Evolutionary conservation across 2,888 invertebrate species (phyloP), one percentile per base, ranked within the genome.

Genomic region (Xanthorhoe designata): DNA sequence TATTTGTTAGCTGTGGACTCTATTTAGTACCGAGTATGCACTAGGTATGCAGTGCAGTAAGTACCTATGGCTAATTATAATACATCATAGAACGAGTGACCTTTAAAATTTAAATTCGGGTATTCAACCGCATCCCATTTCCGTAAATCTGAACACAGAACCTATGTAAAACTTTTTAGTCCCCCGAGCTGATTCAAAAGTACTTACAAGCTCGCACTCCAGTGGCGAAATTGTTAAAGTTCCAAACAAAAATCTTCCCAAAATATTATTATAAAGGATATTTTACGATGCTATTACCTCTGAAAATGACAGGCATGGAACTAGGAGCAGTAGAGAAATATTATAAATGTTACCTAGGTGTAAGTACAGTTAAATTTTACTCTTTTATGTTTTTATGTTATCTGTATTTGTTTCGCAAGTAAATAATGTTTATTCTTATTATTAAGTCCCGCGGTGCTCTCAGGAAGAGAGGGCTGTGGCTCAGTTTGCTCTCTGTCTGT

Each of bases 261-360:
- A 83, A 79, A 82, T 80, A 80, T 80, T 80, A 79, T 82, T 76
- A 78, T 73, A 75, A 77, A 49, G 77, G 77, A 81, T 81, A 83
- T 78, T 84, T 83, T 81, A 82, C 75, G 78, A 77, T 71, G 77
- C 79, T 70, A 78, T 82, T 82, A 81, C 82, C 79, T 78, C 53
- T 60, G 55, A 24, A 60, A 49, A 47, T 15, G 4, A 53, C 60
- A 64, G 67, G 38, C 0, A 10, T 29, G 52, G 10, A 52, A 13
- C 55, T 7, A 59, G 57, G 47, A 47, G 24, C 7, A 47, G 5
- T 17, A 42, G 38, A 38, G 4, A 24, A 24, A 38, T 24, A 24
- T 24, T 24, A 3, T 24, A 24, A 24, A 4, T n/a, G n/a, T n/a
- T 24, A 24, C 24, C 24, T 24, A 24, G n/a, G n/a, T n/a, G n/a